These are phyloP conservation scores for Eurytoma californica DNA, from an alignment of 2,888 invertebrate species.

Conservation along the genomic window DNA sequence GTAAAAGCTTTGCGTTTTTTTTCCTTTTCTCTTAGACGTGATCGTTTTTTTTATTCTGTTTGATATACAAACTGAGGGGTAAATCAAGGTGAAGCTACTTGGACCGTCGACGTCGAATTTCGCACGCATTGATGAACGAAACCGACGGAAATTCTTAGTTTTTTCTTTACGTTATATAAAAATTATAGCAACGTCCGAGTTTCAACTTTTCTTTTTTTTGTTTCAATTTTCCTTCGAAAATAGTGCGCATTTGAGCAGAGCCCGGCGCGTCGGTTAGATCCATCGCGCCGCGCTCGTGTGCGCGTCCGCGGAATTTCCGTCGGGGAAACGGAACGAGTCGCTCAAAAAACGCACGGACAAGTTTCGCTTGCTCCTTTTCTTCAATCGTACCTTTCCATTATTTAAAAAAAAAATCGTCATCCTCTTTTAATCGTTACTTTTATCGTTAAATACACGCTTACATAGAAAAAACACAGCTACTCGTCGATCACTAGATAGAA, in stretches of 20 bases:
- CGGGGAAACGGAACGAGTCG: conserved; percentile 15
- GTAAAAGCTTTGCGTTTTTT: conserved; percentile 26
- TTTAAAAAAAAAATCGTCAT: no score
- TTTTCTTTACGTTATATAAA: conserved; percentile 41
- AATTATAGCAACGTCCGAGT: conserved; percentile 39
- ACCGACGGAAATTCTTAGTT: conserved; percentile 14
- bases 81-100: conserved; percentile 46
- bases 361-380: no score
- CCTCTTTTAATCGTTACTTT: no score
- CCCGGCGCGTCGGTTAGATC: no score
- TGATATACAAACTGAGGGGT: not conserved
- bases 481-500: conserved; percentile 55
- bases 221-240: conserved; percentile 34
- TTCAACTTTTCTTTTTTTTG: conserved; percentile 1
- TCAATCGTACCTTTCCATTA: not conserved
- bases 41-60: conserved; percentile 8
- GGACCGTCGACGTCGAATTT: conserved; percentile 23
- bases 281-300: conserved; percentile 1
- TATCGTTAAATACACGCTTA: conserved; percentile 35
- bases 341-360: no score
- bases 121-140: not conserved
- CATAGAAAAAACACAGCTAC: conserved; percentile 58
- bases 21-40: not conserved
- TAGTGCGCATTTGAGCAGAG: conserved; percentile 15
- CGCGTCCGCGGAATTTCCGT: conserved; percentile 22